Conservation (phyloP, 2,113 vertebrate species). For the Hoplias malabaricus region DNA sequence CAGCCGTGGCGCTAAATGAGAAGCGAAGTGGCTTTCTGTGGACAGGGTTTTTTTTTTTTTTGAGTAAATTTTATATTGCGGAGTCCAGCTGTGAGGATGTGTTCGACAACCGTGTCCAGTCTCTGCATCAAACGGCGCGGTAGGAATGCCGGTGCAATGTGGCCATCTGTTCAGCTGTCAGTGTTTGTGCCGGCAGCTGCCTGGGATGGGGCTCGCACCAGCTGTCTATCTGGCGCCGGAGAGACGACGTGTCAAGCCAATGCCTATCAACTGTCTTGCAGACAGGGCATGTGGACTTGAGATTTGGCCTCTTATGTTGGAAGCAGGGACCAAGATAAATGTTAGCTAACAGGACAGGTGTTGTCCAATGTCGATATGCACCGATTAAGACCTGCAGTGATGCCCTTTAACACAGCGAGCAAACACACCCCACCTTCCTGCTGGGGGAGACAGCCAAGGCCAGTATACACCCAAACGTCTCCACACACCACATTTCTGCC, state of each 20-base stretch:
- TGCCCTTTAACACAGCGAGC: background rate
- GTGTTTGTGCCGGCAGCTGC: constrained; percentile 24
- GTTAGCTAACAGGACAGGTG: background rate
- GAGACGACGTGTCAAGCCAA: constrained; percentile 8
- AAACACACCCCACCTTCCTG: background rate
- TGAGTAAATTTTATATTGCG: background rate
- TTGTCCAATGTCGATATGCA: background rate
- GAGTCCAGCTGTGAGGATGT: constrained; percentile 23
- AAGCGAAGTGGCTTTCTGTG: background rate
- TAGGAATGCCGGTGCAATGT: constrained; percentile 9
- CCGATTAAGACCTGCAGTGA: background rate
- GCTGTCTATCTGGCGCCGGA: constrained; percentile 27
- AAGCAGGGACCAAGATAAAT: background rate
- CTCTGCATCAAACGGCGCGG: background rate
- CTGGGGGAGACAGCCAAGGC: background rate
- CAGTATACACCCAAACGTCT: background rate
- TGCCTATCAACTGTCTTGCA: constrained; percentile 17
- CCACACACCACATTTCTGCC: background rate
- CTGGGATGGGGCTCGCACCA: constrained; percentile 17
- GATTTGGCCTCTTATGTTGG: background rate
- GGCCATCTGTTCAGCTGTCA: constrained; percentile 39
- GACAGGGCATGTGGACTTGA: background rate
- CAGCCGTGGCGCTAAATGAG: background rate
- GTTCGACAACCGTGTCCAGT: constrained; percentile 25
- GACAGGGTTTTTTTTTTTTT: background rate